Evolutionary conservation across 2,113 vertebrate species (phyloP), one percentile per base, ranked within the genome.

Genomic region (Geococcyx californianus): DNA sequence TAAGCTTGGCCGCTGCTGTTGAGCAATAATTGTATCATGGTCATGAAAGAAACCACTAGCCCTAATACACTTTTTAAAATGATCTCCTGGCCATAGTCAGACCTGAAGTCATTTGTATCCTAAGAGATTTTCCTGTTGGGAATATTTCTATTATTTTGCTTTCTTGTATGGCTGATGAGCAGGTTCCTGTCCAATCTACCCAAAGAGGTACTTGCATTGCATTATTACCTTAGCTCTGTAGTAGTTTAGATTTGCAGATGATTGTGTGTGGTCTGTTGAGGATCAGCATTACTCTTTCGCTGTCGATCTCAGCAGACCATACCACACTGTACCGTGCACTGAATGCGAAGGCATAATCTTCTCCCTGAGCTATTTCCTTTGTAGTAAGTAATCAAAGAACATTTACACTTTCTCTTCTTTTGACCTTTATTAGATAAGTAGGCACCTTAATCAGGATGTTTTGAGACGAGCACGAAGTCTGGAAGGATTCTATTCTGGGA

Each of bases 391-490:
- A 69, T 67, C 52, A 89, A 74, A 80, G 42, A 66, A 59, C 23
- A 59, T 81, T 92, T 90, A 85, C 33, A 42, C 72, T 88, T 89
- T 64, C 34, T 18, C 93, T 92, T 94, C 74, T 76, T 90, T 96
- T 97, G 95, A 96, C 96, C 89, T 98, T 97, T 96, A 79, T 97
- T 94, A 80, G 95, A 95, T 89, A 80, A 90, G 63, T 82, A 90
- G 44, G 60, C 70, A 47, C 74, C 44, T 87, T 91, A 88, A 83
- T 89, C 14, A 1, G 78, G 70, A 76, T 66, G 77, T 72, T 94
- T 95, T 70, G 36, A 90, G 69, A 84, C 87, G 93, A 97, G 93
- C 94, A 40, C 10, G 4, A 87, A 55, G 44, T 90, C 83, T 96
- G 74, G 72, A 96, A 94, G 72, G 54, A 87, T 84, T 94, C 14